phyloP scores from a whole-genome alignment of 1,140 invertebrate species.

The Aphidius ervi region DNA sequence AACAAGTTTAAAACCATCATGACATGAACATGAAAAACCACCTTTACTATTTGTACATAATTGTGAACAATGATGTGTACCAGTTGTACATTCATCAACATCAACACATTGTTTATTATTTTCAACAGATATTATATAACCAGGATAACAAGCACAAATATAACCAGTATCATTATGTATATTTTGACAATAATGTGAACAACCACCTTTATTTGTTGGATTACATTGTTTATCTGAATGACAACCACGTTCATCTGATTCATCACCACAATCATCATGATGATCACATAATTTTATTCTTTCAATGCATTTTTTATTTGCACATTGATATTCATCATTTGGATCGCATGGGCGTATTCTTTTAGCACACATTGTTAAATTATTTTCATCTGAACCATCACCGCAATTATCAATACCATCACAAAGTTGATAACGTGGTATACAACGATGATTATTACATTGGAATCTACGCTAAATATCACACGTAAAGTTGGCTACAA shows the following conservation, averaged over 20 bases:
- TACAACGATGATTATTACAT: conserved; percentile 84
- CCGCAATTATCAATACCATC: conserved; percentile 88
- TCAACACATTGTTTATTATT: conserved; percentile 79
- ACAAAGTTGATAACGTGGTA: conserved; percentile 77
- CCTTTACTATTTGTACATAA: conserved; percentile 90
- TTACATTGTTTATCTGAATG: conserved; percentile 73
- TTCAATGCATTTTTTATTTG: conserved; percentile 86
- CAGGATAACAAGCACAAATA: conserved; percentile 82
- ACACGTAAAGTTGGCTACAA: conserved; percentile 70
- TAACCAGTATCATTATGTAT: conserved; percentile 72
- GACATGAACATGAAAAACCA: conserved; percentile 82
- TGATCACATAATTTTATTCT: conserved; percentile 78
- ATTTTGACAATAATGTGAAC: conserved; percentile 87
- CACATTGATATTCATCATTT: conserved; percentile 78
- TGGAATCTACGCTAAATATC: conserved; percentile 77
- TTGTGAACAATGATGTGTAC: conserved; percentile 86
- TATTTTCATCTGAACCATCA: conserved; percentile 90
- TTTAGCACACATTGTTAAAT: conserved; percentile 79
- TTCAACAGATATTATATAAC: conserved; percentile 73
- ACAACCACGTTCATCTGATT: conserved; percentile 87
- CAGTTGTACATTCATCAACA: conserved; percentile 84
- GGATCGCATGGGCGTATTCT: conserved; percentile 69
- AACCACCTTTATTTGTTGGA: conserved; percentile 76
- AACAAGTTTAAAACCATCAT: conserved; percentile 73
- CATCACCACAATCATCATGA: conserved; percentile 77